phyloP scores from a whole-genome alignment of 2,888 invertebrate species.

The Cheilosia pagana region DNA sequence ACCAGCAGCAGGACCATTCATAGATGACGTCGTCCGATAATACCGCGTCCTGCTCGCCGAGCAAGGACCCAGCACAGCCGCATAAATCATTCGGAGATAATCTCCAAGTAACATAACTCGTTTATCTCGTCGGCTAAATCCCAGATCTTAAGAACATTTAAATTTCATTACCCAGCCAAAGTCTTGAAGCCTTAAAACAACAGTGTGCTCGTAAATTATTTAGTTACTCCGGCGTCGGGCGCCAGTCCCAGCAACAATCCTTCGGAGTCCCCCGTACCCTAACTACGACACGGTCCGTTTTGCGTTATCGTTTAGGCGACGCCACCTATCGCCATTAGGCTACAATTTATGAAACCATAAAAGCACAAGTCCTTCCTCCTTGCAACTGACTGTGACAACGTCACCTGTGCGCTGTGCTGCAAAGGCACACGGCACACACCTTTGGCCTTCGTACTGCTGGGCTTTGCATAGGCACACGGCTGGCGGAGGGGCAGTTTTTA shows the following conservation, averaged over 20 bases:
- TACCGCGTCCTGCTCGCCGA: background rate
- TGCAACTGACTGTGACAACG: background rate
- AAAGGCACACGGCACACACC: background rate
- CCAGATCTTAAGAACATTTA: slow-evolving; percentile 68
- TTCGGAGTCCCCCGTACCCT: background rate
- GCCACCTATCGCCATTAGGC: slow-evolving; percentile 62
- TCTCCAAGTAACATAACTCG: slow-evolving; percentile 50
- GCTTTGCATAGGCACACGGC: background rate
- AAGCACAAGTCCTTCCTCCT: slow-evolving; percentile 22
- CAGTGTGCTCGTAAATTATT: slow-evolving; percentile 69
- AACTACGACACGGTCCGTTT: slow-evolving; percentile 20
- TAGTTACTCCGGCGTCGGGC: slow-evolving; percentile 13
- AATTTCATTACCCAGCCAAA: slow-evolving; percentile 61
- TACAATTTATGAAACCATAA: slow-evolving; percentile 65
- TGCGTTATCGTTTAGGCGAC: slow-evolving; percentile 63
- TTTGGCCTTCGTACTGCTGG: background rate
- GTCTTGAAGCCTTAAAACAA: slow-evolving; percentile 50
- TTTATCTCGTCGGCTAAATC: slow-evolving; percentile 53
- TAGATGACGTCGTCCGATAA: slow-evolving; percentile 15
- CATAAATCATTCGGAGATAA: slow-evolving; percentile 60
- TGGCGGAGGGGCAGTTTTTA: slow-evolving; percentile 2
- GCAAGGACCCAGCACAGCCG: background rate
- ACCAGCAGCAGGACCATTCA: slow-evolving; percentile 8
- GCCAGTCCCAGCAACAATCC: slow-evolving; percentile 27
- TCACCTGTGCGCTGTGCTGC: slow-evolving; percentile 13